phyloP scores from a whole-genome alignment of 2,113 vertebrate species.

The Tretioscincus oriximinensis region DNA sequence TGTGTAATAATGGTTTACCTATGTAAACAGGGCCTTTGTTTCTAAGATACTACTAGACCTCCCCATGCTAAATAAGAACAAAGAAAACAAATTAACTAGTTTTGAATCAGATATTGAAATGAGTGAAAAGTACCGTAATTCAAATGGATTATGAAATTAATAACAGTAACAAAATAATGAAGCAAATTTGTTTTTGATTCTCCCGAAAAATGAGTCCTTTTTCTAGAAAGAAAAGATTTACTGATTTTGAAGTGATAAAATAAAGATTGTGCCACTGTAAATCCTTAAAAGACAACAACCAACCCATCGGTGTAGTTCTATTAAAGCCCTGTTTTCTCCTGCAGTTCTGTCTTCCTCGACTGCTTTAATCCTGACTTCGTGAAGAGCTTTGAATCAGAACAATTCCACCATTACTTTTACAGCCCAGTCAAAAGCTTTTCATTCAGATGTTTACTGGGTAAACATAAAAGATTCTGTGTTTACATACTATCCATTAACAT shows the following conservation, averaged over 20 bases:
- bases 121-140: neutral
- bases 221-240: neutral
- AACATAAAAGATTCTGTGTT: conserved; percentile 64
- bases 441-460: conserved; percentile 61
- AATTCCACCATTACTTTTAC: conserved; percentile 31
- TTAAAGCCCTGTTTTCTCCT: neutral
- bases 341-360: neutral
- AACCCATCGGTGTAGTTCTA: neutral
- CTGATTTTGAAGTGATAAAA: neutral
- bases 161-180: neutral
- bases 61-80: too few species aligned
- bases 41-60: too few species aligned
- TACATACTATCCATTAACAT: conserved; percentile 58
- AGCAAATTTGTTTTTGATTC: neutral
- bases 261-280: neutral
- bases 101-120: neutral
- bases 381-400: conserved; percentile 32
- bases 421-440: conserved; percentile 44
- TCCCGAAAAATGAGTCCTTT: neutral
- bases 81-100: neutral
- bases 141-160: neutral
- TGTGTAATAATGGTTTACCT: too few species aligned
- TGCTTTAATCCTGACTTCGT: neutral
- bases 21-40: too few species aligned
- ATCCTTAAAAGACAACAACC: neutral